Percentiles rank a stretch among this genome's conserved stretches.
phyloP scores from a whole-genome alignment of 2,113 vertebrate species.

The Passer domesticus region DNA sequence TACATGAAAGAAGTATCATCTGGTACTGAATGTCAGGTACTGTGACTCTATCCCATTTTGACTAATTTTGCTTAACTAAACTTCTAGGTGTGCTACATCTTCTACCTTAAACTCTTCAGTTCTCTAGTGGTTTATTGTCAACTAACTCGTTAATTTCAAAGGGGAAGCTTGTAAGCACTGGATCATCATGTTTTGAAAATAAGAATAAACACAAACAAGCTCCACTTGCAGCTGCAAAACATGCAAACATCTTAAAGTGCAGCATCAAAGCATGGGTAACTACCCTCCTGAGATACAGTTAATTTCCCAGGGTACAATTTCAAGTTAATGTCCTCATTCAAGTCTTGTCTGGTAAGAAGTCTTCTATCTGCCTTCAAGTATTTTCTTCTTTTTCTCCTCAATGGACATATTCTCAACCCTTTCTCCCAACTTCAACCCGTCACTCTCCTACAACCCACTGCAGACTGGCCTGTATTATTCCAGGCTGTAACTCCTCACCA shows the following conservation, averaged over 20 bases:
- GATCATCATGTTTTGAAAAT: background rate
- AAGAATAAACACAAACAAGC: background rate
- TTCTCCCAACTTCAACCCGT: background rate
- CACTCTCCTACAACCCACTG: background rate
- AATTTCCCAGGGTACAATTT: background rate
- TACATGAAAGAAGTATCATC: background rate
- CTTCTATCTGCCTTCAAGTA: background rate
- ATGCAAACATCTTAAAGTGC: background rate
- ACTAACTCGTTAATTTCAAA: background rate
- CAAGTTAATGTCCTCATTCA: background rate
- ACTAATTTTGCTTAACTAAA: background rate
- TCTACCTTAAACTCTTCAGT: background rate
- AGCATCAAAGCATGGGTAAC: background rate
- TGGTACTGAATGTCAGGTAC: background rate
- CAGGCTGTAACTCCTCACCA: background rate
- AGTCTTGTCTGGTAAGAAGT: background rate
- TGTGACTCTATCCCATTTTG: background rate
- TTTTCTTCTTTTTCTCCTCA: background rate
- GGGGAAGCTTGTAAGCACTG: background rate
- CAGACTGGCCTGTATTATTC: background rate
- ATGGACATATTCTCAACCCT: background rate
- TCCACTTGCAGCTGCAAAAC: background rate
- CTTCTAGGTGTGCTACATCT: background rate
- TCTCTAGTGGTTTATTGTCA: background rate
- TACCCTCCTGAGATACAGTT: background rate